Percentiles rank a stretch among this genome's conserved stretches.
Conservation (phyloP, 2,888 invertebrate species). For the Drosophila greeni region DNA sequence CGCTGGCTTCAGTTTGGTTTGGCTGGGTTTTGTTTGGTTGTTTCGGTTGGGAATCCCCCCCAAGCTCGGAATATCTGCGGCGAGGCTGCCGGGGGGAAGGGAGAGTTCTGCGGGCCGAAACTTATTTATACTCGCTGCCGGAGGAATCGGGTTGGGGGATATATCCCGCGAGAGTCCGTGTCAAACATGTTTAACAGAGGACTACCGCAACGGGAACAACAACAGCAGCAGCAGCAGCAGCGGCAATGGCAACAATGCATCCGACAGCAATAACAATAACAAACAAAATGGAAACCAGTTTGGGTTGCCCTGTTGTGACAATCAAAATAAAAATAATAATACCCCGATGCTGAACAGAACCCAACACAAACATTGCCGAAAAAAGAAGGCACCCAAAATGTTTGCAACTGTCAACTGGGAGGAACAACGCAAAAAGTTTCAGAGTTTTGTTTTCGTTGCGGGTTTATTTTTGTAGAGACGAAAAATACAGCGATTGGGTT, state of each 20-base stretch:
- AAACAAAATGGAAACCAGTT: conserved; percentile 54
- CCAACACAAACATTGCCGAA: conserved; percentile 34
- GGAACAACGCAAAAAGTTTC: conserved; percentile 32
- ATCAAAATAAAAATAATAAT: conserved; percentile 66
- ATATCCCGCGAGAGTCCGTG: conserved; percentile 66
- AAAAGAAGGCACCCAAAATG: conserved; percentile 55
- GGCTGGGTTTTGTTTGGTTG: conserved; percentile 12
- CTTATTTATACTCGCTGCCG: conserved; percentile 54
- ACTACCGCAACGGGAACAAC: conserved; percentile 63
- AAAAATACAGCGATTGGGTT: conserved; percentile 30
- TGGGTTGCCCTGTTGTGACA: conserved; percentile 50
- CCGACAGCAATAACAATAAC: conserved; percentile 53
- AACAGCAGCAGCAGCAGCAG: conserved; percentile 40
- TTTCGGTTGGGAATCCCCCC: conserved; percentile 22
- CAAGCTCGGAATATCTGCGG: conserved; percentile 30
- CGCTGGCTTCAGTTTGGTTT: conserved; percentile 40
- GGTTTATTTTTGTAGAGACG: conserved; percentile 16
- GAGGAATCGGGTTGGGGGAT: conserved; percentile 30
- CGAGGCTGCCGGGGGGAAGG: conserved; percentile 22
- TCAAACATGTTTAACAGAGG: conserved; percentile 67
- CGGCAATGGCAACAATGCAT: conserved; percentile 35
- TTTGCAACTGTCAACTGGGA: conserved; percentile 61
- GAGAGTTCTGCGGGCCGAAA: conserved; percentile 62
- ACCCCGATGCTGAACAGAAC: conserved; percentile 9
- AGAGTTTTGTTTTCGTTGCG: conserved; percentile 7